These are phyloP conservation scores for Heteromyza rotundicornis DNA, from an alignment of 2,888 invertebrate species.

Conservation along the genomic window DNA sequence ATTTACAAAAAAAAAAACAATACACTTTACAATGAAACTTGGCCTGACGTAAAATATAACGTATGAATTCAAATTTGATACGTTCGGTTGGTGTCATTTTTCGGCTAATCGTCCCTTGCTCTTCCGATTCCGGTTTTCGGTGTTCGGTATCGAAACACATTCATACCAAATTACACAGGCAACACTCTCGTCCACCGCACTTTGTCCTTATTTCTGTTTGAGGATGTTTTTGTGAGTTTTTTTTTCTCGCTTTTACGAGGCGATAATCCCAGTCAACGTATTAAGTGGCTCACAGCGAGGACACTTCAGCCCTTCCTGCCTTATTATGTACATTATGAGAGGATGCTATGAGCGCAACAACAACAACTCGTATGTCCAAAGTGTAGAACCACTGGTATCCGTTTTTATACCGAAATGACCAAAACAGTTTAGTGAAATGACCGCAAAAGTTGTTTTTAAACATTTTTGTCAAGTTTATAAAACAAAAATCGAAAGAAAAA, in stretches of 20 bases:
- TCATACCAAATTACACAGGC: too few relatives aligned
- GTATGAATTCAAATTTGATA: neutral
- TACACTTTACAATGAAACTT: neutral
- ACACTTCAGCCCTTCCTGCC: neutral
- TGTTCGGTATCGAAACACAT: too few relatives aligned
- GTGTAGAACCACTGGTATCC: too few relatives aligned
- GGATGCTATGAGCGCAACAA: too few relatives aligned
- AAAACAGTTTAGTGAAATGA: slow-evolving; percentile 46
- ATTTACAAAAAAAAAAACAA: neutral
- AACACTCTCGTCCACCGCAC: neutral
- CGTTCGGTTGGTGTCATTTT: neutral
- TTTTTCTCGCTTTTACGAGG: slow-evolving; percentile 12
- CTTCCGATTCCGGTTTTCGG: neutral
- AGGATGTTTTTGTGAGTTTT: neutral
- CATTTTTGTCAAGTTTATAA: slow-evolving; percentile 31
- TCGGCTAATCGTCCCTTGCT: neutral
- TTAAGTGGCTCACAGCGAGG: neutral
- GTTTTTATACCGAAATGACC: neutral
- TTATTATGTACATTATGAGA: neutral
- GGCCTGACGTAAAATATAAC: neutral
- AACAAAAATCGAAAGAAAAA: neutral
- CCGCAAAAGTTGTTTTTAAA: slow-evolving; percentile 45
- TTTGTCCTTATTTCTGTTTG: neutral
- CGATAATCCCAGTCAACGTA: slow-evolving; percentile 11
- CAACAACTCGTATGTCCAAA: too few relatives aligned